phyloP scores from a whole-genome alignment of 2,797 vertebrate species.

The Martes flavigula region DNA sequence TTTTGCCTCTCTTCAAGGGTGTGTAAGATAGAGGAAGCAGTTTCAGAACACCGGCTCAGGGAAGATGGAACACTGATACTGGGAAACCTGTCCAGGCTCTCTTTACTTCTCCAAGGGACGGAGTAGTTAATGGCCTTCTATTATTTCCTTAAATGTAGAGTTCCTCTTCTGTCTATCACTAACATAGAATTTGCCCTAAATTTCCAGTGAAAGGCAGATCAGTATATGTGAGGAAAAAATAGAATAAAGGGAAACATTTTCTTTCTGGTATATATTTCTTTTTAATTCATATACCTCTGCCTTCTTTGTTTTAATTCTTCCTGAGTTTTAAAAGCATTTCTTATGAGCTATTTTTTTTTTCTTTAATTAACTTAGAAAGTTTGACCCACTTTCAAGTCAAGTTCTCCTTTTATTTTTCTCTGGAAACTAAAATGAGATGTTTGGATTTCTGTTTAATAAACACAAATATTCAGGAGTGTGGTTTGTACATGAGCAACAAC shows the following conservation, averaged over 20 bases:
- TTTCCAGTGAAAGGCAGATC: not conserved
- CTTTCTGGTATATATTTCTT: not conserved
- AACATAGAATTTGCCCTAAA: not conserved
- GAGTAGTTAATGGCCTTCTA: not conserved
- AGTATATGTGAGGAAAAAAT: not conserved
- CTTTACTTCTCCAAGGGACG: not conserved
- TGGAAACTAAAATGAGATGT: conserved; percentile 77
- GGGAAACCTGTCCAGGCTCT: not conserved
- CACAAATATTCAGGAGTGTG: conserved; percentile 67
- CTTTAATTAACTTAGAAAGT: conserved; percentile 49
- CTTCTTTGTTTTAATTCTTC: conserved; percentile 11
- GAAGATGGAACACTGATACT: not conserved
- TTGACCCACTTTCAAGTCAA: conserved; percentile 73
- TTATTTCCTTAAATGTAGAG: not conserved
- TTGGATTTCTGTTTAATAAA: conserved; percentile 73
- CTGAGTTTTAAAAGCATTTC: conserved; percentile 44
- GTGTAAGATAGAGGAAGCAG: not conserved
- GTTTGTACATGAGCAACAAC: conserved; percentile 67
- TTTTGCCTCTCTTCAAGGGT: not conserved
- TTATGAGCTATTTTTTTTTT: not conserved
- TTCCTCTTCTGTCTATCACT: not conserved
- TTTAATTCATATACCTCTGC: not conserved
- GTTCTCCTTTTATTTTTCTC: conserved; percentile 67
- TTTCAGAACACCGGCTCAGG: not conserved
- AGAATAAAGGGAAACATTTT: not conserved